Conservation (phyloP, 2,888 invertebrate species). For the Chalcosyrphus nemorum region DNA sequence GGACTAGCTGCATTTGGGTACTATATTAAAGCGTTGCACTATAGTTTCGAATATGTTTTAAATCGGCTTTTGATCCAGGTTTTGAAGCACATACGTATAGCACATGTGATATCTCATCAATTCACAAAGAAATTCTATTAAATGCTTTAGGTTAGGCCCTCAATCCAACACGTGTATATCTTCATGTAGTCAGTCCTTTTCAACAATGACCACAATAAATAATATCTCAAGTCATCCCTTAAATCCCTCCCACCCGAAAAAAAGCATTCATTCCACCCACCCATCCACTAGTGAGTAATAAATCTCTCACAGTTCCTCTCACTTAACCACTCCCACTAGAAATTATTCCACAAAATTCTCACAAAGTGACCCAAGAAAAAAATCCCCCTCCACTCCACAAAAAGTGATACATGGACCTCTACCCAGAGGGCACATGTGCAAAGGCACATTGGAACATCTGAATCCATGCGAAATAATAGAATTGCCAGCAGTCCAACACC, state of each 20-base stretch:
- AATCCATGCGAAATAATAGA: constrained; percentile 54
- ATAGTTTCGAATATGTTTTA: no score
- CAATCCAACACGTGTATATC: neutral
- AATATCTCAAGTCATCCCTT: constrained; percentile 54
- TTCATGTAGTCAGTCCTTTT: constrained; percentile 14
- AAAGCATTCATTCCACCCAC: neutral
- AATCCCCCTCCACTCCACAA: neutral
- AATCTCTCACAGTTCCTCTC: constrained; percentile 68
- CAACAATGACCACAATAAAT: constrained; percentile 54
- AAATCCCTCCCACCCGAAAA: constrained; percentile 31
- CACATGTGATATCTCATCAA: no score
- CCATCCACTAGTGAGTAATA: constrained; percentile 48
- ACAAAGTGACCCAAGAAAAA: constrained; percentile 8
- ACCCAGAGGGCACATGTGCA: constrained; percentile 34
- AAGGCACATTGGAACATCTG: constrained; percentile 45
- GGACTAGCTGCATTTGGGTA: no score
- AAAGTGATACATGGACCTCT: constrained; percentile 31
- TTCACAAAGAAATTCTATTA: neutral
- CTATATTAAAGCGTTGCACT: no score
- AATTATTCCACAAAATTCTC: constrained; percentile 48
- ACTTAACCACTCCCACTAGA: constrained; percentile 61
- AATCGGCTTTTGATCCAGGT: no score
- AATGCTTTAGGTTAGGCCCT: neutral
- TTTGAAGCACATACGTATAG: no score
- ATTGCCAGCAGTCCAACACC: constrained; percentile 30